These are phyloP conservation scores for Capitella teleta DNA, from an alignment of 1,140 invertebrate species.

Conservation along the genomic window DNA sequence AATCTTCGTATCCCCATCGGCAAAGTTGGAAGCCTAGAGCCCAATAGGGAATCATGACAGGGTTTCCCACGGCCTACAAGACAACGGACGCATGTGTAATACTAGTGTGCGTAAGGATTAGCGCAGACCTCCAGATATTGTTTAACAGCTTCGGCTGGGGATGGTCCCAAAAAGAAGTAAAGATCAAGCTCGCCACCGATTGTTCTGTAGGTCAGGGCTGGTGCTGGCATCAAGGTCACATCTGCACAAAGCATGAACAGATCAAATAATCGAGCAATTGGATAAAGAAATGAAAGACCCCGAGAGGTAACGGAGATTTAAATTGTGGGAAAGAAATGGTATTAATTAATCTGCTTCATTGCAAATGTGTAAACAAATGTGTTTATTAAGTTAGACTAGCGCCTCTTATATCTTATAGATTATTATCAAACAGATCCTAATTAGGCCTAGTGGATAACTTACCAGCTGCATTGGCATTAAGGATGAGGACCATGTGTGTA, in stretches of 20 bases:
- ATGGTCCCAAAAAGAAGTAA: slow-evolving; percentile 36
- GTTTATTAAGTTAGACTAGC: no score
- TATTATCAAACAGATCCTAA: no score
- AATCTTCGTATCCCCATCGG: slow-evolving; percentile 34
- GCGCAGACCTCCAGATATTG: slow-evolving; percentile 46
- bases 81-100: not conserved
- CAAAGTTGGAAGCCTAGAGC: slow-evolving; percentile 47
- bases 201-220: slow-evolving; percentile 32
- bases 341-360: no score
- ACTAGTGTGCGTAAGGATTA: not conserved
- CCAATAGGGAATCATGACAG: slow-evolving; percentile 47
- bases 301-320: no score
- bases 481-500: slow-evolving; percentile 28
- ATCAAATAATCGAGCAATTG: no score
- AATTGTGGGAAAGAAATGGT: no score
- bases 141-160: slow-evolving; percentile 61
- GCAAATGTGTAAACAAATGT: no score
- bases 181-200: slow-evolving; percentile 39
- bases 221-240: slow-evolving; percentile 23
- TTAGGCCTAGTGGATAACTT: no score
- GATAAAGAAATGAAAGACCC: no score
- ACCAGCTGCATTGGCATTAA: slow-evolving; percentile 34
- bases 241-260: no score
- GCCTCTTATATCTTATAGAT: no score
- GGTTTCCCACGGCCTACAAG: slow-evolving; percentile 36